Base-by-base conservation (phyloP, 2,888 invertebrate species). In the Rhagium mordax region DNA sequence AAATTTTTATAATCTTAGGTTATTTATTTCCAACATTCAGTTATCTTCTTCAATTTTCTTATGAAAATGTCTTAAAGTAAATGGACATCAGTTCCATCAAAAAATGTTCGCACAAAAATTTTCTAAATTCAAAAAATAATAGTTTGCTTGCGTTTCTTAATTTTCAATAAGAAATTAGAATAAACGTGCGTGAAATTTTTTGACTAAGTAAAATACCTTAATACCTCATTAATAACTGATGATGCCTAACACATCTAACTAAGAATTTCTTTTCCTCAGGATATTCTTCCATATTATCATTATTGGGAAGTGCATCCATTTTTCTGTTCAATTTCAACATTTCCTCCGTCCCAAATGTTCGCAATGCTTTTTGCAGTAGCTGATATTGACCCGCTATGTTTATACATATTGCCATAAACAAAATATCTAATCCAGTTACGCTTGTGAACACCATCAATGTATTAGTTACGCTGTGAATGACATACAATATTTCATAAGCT, bases 321-420 rank as follows among this genome's bases (percentile, higher is more conserved):
- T 70, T 74, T 13, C 24, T 18, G 27, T 66, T 53, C 15, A 70
- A 59, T 29, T 13, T 3, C 8, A 10, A 15, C 47, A 69, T 61
- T 24, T 29, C 13, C 5, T 69, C 29, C 1, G 72, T 72, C 21
- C 78, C 78, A 18, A 76, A 59, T 47, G 65, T 70, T 3, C 49
- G 53, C 3, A 75, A 29, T 16, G 61, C 62, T 16, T 59, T 62
- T 27, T 61, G 41, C 24, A 78, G 33, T 10, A 75, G 59, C 16
- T 71, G 67, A 47, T 75, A 78, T 66, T 78, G 78, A 27, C 47
- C 69, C 0, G 69, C 57, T 1, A 78, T 27, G 24, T 71, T 75
- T 29, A 41, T 57, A 20, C 71, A 77, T 33, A 78, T 66, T 5
- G 74, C 74, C 62, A 75, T 65, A 65, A 78, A 77, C 33, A 75